Percentiles rank a stretch among this genome's conserved stretches.
Evolutionary conservation across 2,113 vertebrate genomes (phyloP).

Genomic region (Cervus canadensis): DNA sequence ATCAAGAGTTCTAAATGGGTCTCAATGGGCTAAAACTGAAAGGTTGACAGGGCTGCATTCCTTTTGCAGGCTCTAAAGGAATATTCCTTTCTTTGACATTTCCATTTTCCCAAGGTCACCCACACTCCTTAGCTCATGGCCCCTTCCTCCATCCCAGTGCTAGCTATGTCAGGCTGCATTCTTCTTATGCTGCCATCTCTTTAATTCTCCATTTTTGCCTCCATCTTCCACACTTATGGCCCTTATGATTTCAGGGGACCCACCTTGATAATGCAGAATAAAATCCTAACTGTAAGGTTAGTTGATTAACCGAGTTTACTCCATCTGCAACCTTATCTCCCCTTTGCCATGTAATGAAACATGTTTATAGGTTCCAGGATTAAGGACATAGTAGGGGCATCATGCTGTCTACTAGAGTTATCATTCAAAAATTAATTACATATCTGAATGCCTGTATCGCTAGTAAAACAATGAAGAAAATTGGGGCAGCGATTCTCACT

Average conservation of each 20-base stretch:
- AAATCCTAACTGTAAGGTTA: not conserved
- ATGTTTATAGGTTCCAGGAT: not conserved
- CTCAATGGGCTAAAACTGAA: not conserved
- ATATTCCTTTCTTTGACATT: not conserved
- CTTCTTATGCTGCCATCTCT: too few relatives aligned
- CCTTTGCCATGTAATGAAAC: not conserved
- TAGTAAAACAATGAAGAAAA: not conserved
- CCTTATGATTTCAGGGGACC: not conserved
- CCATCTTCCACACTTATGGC: not conserved
- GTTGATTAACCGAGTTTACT: not conserved
- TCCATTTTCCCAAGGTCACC: not conserved
- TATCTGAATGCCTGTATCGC: not conserved
- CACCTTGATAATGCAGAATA: not conserved
- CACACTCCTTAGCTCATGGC: not conserved
- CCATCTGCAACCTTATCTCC: not conserved
- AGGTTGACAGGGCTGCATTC: not conserved
- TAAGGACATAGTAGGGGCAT: not conserved
- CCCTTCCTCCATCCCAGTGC: not conserved
- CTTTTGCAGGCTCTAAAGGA: not conserved
- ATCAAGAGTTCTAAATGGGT: not conserved
- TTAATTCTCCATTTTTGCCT: not conserved
- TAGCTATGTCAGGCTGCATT: not conserved
- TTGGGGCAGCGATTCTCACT: not conserved
- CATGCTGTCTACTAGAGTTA: not conserved
- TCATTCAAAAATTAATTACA: not conserved